Conservation (phyloP, 2,797 vertebrate species). For the Lophotriccus pileatus region DNA sequence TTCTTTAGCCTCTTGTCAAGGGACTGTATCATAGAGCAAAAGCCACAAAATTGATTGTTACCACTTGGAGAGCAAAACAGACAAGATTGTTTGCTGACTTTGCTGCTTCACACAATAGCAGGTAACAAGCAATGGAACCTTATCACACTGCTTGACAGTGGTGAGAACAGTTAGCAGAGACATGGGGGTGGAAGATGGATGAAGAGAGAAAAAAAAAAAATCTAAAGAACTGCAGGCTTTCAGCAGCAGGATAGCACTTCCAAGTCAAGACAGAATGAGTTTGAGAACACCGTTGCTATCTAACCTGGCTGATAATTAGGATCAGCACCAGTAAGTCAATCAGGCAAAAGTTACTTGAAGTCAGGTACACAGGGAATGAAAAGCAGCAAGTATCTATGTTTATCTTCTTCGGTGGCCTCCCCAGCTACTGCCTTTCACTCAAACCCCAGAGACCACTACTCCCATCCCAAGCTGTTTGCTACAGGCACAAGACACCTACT, state of each 20-base stretch:
- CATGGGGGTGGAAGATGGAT: rapidly evolving
- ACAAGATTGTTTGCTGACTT: not conserved
- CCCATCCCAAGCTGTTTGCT: not conserved
- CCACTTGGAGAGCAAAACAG: not conserved
- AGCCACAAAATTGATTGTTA: not conserved
- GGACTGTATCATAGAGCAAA: not conserved
- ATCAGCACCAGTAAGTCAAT: not conserved
- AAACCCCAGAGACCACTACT: not conserved
- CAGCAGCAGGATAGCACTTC: not conserved
- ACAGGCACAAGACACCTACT: not conserved
- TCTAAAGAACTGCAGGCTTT: not conserved
- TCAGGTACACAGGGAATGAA: not conserved
- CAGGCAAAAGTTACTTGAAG: not conserved
- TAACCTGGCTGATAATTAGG: not conserved
- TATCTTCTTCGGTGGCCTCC: not conserved
- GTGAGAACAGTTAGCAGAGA: not conserved
- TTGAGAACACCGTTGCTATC: not conserved
- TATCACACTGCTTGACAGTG: not conserved
- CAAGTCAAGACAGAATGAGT: not conserved
- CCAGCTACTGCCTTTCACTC: not conserved
- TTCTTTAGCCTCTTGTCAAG: not conserved
- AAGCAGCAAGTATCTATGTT: not conserved
- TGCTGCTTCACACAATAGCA: not conserved
- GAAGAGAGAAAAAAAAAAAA: not conserved
- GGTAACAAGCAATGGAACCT: not conserved